These are phyloP conservation scores for Phenganax subtilis DNA, from an alignment of 92 coral and sea anemone species.

Conservation along the genomic window DNA sequence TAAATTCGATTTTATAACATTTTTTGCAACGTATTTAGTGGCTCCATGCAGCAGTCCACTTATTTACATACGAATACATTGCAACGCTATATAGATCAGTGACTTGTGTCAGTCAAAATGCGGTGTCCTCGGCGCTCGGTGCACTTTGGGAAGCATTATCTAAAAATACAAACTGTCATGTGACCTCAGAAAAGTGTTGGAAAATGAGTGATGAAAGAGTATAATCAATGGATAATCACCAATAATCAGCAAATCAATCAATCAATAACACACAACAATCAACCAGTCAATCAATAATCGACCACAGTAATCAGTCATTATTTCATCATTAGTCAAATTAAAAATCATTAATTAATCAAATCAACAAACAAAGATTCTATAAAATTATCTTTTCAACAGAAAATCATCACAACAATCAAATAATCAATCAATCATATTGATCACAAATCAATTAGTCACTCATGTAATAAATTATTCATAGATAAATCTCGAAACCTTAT, in stretches of 20 bases:
- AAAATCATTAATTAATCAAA: constrained; percentile 1
- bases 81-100: not conserved
- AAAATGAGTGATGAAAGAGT: not conserved
- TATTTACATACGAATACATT: not conserved
- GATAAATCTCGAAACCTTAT: constrained; percentile 14
- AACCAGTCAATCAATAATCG: not conserved
- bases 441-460: not conserved
- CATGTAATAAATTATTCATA: constrained; percentile 8
- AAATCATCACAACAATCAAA: not conserved
- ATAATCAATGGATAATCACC: constrained; percentile 3
- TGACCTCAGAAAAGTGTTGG: not conserved
- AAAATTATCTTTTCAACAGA: not conserved
- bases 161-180: constrained; percentile 18
- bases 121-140: constrained; percentile 24
- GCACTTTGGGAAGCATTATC: constrained; percentile 24
- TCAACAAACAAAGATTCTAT: not conserved
- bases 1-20: too few species aligned
- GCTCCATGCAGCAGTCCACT: not conserved
- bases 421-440: constrained; percentile 24
- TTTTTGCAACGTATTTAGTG: too few species aligned
- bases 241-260: constrained; percentile 1
- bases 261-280: not conserved
- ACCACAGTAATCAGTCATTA: not conserved
- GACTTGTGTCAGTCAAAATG: not conserved
- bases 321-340: not conserved